Percentiles rank a stretch among this genome's conserved stretches.
Conservation (phyloP, 2,888 invertebrate genomes). For the Drosophila nr. perissopoda region DNA sequence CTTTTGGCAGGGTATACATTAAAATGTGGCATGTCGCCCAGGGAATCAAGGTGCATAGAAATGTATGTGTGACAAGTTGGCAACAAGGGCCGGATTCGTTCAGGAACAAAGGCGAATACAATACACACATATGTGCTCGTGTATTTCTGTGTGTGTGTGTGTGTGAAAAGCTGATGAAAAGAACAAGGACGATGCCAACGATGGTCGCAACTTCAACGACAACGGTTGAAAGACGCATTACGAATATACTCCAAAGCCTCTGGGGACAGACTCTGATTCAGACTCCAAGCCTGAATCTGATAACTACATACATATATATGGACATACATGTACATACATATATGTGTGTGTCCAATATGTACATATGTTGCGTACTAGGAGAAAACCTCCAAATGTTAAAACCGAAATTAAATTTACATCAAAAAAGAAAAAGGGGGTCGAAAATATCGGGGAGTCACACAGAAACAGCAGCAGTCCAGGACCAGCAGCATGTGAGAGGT, state of each 20-base stretch:
- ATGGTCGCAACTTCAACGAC: slow-evolving; percentile 28
- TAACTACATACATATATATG: background rate
- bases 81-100: slow-evolving; percentile 29
- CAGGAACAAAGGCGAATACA: slow-evolving; percentile 52
- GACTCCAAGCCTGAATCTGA: slow-evolving; percentile 14
- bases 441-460: background rate
- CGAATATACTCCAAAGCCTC: slow-evolving; percentile 61
- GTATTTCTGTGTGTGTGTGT: background rate
- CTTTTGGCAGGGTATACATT: slow-evolving; percentile 27
- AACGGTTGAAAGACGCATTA: slow-evolving; percentile 73
- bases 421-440: slow-evolving; percentile 45
- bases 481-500: slow-evolving; percentile 41
- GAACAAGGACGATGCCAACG: slow-evolving; percentile 38
- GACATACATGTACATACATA: background rate
- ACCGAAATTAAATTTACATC: slow-evolving; percentile 80
- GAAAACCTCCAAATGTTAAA: slow-evolving; percentile 77
- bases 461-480: slow-evolving; percentile 21
- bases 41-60: slow-evolving; percentile 56
- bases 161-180: slow-evolving; percentile 56
- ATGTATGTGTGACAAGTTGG: slow-evolving; percentile 41
- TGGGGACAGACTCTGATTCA: slow-evolving; percentile 49
- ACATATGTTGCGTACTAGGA: slow-evolving; percentile 12
- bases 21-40: background rate
- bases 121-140: slow-evolving; percentile 17
- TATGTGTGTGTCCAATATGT: background rate